These are phyloP conservation scores for Drosophila anomelani DNA, from an alignment of 2,888 invertebrate species.

Conservation along the genomic window DNA sequence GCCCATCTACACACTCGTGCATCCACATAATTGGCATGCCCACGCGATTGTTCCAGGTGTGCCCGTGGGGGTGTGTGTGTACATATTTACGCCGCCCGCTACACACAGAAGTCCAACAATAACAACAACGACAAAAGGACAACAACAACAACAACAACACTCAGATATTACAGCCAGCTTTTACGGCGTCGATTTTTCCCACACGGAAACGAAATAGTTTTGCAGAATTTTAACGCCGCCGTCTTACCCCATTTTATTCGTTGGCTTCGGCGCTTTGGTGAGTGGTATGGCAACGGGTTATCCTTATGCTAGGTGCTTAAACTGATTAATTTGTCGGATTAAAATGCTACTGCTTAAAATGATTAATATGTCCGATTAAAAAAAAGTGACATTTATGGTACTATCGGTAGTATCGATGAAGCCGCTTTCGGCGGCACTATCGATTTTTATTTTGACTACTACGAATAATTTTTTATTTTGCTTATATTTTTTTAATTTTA, in stretches of 20 bases:
- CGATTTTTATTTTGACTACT: no score
- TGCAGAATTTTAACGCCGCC: constrained; percentile 14
- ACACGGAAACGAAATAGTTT: constrained; percentile 47
- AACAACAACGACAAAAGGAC: constrained; percentile 28
- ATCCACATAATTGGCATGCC: constrained; percentile 49
- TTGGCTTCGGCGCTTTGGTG: constrained; percentile 52
- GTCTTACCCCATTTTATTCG: constrained; percentile 67
- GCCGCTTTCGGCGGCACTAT: no score
- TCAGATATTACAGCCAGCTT: constrained; percentile 32
- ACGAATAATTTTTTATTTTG: no score
- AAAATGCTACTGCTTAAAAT: constrained; percentile 13
- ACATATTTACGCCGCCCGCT: constrained; percentile 67
- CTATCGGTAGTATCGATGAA: no score
- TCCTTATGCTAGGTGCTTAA: constrained; percentile 60
- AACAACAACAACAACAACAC: constrained; percentile 35
- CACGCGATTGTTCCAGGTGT: constrained; percentile 42
- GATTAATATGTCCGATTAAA: no score
- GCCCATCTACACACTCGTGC: constrained; percentile 9
- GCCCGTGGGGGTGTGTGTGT: constrained; percentile 36
- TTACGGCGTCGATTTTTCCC: constrained; percentile 77
- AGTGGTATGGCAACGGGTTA: constrained; percentile 49
- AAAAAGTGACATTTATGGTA: no score
- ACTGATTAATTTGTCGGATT: constrained; percentile 54
- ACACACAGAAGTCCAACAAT: constrained; percentile 48
- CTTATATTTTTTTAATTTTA: no score